Percentiles rank a stretch among this genome's conserved stretches.
Conservation (phyloP, 1,140 invertebrate genomes). For the Lordiphosa collinella region DNA sequence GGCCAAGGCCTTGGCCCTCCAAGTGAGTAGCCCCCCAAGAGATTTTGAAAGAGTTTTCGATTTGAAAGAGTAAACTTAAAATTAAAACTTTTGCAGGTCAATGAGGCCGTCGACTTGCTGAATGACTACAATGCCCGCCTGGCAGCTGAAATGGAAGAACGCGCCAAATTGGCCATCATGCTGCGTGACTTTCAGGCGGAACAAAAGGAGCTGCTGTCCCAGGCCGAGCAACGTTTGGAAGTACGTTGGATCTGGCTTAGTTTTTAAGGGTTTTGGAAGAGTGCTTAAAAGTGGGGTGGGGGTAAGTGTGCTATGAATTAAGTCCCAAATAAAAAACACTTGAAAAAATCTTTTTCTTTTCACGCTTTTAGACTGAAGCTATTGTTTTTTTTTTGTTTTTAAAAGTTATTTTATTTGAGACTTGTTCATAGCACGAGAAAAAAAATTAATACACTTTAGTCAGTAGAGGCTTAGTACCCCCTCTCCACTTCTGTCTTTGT, state of each 20-base stretch:
- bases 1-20: conserved; percentile 62
- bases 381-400: too few relatives aligned
- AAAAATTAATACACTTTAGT: too few relatives aligned
- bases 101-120: conserved; percentile 91
- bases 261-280: conserved; percentile 10
- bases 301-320: conserved; percentile 4
- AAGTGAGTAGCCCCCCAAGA: conserved; percentile 57
- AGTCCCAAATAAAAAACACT: conserved; percentile 1
- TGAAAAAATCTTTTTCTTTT: too few relatives aligned
- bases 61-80: too few relatives aligned
- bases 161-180: conserved; percentile 91
- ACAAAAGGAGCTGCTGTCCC: conserved; percentile 90
- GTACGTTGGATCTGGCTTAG: conserved; percentile 80
- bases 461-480: too few relatives aligned
- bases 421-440: too few relatives aligned
- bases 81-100: conserved; percentile 82
- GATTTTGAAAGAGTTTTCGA: too few relatives aligned
- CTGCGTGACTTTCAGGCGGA: conserved; percentile 91
- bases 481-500: too few relatives aligned
- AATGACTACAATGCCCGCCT: conserved; percentile 94
- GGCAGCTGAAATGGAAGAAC: conserved; percentile 91
- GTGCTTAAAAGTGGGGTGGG: too few relatives aligned
- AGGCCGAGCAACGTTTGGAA: conserved; percentile 92
- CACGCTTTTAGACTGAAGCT: too few relatives aligned
- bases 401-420: too few relatives aligned